Percentiles rank a stretch among this genome's conserved stretches.
phyloP scores from a whole-genome alignment of 2,113 vertebrate species.

The Pachycephala philippinensis region DNA sequence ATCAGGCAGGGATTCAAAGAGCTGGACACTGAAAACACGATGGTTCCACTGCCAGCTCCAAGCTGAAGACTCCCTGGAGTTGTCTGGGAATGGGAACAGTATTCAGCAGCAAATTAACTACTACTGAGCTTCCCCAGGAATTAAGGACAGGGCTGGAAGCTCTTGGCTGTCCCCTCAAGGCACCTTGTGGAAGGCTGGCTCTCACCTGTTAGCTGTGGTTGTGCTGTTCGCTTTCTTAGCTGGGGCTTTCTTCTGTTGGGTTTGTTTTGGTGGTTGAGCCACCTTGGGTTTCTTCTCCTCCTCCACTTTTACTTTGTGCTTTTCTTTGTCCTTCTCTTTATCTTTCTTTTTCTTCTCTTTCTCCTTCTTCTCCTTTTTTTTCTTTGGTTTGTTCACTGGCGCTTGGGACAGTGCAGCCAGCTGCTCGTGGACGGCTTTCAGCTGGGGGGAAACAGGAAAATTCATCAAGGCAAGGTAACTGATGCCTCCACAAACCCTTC shows the following conservation, averaged over 20 bases:
- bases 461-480: not conserved
- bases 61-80: not conserved
- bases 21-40: not conserved
- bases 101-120: not conserved
- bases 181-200: not conserved
- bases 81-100: not conserved
- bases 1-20: not conserved
- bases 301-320: slow-evolving; percentile 78
- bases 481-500: not conserved
- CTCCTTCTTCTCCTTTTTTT: slow-evolving; percentile 90
- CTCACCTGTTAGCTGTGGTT: slow-evolving; percentile 71
- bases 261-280: slow-evolving; percentile 77
- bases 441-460: slow-evolving; percentile 60
- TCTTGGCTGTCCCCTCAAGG: not conserved
- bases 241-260: slow-evolving; percentile 86
- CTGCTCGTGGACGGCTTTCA: slow-evolving; percentile 89
- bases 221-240: slow-evolving; percentile 88
- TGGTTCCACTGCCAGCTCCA: not conserved
- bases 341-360: slow-evolving; percentile 81
- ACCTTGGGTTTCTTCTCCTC: slow-evolving; percentile 89
- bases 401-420: slow-evolving; percentile 85
- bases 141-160: not conserved
- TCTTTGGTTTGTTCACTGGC: slow-evolving; percentile 88
- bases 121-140: not conserved
- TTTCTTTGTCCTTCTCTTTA: slow-evolving; percentile 79